Evolutionary conservation across 2,113 vertebrate species (phyloP).

Genomic region (Halichoerus grypus): DNA sequence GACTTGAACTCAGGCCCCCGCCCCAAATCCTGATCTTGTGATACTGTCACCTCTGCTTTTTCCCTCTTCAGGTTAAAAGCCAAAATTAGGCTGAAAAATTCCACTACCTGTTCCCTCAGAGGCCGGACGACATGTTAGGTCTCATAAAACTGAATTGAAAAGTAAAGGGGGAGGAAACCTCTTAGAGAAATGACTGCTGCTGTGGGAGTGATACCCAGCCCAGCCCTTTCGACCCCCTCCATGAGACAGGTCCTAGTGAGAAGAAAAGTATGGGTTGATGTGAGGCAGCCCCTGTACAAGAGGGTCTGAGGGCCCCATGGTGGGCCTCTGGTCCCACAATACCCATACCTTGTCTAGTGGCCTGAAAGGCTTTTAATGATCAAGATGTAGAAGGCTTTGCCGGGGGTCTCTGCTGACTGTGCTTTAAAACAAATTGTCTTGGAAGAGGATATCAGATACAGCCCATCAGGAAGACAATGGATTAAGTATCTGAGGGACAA

Average conservation of each 20-base stretch:
- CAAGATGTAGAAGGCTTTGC: neutral
- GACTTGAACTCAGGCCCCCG: neutral
- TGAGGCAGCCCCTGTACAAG: neutral
- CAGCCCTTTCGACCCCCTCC: neutral
- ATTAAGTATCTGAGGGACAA: neutral
- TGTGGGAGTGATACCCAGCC: neutral
- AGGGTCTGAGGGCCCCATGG: neutral
- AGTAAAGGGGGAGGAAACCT: neutral
- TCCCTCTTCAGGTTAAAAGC: neutral
- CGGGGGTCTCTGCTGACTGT: neutral
- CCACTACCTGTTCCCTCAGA: neutral
- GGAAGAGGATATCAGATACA: neutral
- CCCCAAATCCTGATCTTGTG: neutral
- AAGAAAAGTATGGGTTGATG: neutral
- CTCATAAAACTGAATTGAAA: neutral
- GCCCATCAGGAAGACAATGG: neutral
- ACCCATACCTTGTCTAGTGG: neutral
- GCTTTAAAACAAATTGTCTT: neutral
- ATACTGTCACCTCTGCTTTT: neutral
- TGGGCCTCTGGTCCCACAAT: neutral
- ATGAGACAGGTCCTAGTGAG: neutral
- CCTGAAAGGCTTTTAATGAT: neutral
- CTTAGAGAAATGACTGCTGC: neutral
- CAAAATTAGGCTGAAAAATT: neutral
- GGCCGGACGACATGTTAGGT: neutral